Evolutionary conservation across 2,113 vertebrate species (phyloP).

Genomic region (Catagonus wagneri): DNA sequence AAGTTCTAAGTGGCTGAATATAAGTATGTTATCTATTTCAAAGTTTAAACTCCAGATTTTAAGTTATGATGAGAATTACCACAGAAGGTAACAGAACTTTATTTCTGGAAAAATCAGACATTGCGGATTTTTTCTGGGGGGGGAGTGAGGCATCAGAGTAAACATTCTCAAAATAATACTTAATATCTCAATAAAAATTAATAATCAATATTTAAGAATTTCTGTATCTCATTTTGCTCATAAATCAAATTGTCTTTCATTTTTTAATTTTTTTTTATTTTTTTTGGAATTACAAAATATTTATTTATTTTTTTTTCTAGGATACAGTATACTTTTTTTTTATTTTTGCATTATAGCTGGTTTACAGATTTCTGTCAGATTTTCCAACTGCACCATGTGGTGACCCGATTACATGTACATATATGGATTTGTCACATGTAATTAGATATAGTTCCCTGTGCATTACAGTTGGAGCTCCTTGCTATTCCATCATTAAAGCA

Average conservation of each 20-base stretch:
- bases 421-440: too few species aligned
- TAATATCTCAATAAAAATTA: background rate
- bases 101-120: slow-evolving; percentile 25
- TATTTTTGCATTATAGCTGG: too few species aligned
- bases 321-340: too few species aligned
- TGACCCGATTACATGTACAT: too few species aligned
- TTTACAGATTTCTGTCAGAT: too few species aligned
- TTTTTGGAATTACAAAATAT: too few species aligned
- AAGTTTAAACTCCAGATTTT: slow-evolving; percentile 1
- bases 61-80: slow-evolving; percentile 16
- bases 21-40: background rate
- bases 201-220: slow-evolving; percentile 36
- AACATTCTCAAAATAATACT: slow-evolving; percentile 31
- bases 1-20: background rate
- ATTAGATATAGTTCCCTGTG: too few species aligned
- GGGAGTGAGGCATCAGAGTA: background rate
- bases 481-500: too few species aligned
- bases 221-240: background rate
- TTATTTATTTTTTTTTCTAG: too few species aligned
- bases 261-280: too few species aligned
- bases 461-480: too few species aligned
- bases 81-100: background rate
- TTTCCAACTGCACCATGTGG: too few species aligned
- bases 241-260: background rate
- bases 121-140: background rate